Evolutionary conservation across 2,888 invertebrate species (phyloP).

Genomic region (Ormia ochracea): DNA sequence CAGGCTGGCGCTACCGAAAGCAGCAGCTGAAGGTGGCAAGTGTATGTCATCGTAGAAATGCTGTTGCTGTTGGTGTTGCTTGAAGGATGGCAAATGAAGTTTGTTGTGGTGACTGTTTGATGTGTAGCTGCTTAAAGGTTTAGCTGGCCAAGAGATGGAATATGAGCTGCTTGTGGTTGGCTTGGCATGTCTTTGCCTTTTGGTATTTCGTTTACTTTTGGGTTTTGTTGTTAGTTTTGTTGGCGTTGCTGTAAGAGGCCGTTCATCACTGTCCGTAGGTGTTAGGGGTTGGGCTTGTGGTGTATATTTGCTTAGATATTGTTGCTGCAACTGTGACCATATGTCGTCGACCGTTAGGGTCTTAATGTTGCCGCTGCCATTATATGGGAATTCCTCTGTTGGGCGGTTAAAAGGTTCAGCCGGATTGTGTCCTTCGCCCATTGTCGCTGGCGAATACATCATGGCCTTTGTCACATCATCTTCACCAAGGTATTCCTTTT

Average conservation of each 20-base stretch:
- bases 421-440: not conserved
- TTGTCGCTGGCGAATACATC: slow-evolving; percentile 26
- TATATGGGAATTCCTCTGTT: slow-evolving; percentile 15
- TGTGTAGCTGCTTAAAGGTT: slow-evolving; percentile 40
- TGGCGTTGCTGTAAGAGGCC: not conserved
- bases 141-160: slow-evolving; percentile 37
- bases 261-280: not conserved
- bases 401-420: not conserved
- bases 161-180: not conserved
- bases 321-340: slow-evolving; percentile 69
- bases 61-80: slow-evolving; percentile 17
- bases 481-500: slow-evolving; percentile 48
- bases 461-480: slow-evolving; percentile 34
- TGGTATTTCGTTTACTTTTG: slow-evolving; percentile 46
- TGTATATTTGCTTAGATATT: slow-evolving; percentile 64
- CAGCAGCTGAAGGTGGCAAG: slow-evolving; percentile 16
- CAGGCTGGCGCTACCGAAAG: slow-evolving; percentile 14
- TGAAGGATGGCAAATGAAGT: slow-evolving; percentile 2
- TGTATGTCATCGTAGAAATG: slow-evolving; percentile 40
- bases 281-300: slow-evolving; percentile 63
- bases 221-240: slow-evolving; percentile 17
- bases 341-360: slow-evolving; percentile 68
- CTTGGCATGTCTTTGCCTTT: slow-evolving; percentile 38
- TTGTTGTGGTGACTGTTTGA: slow-evolving; percentile 17
- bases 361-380: slow-evolving; percentile 65